A percentile compares a stretch with the other conserved stretches of the same genome.
phyloP scores from a whole-genome alignment of 1,140 invertebrate species.

The Neoseiulus cucumeris region DNA sequence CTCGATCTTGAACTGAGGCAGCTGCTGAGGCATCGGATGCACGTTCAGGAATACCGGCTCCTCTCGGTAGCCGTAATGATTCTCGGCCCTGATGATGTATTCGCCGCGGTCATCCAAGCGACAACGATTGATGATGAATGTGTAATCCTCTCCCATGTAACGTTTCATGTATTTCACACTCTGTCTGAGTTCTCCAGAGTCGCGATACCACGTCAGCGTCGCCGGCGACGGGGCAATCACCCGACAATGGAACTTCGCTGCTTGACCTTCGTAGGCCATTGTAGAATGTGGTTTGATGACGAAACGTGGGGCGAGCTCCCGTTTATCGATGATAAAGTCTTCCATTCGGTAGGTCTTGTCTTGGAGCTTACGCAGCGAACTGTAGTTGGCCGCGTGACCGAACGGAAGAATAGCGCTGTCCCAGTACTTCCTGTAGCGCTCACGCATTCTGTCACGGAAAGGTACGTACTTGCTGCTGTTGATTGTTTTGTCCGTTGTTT shows the following conservation, averaged over 20 bases:
- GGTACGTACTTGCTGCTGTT: conserved; percentile 57
- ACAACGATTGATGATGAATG: conserved; percentile 86
- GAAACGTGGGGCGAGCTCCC: conserved; percentile 91
- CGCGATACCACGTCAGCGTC: conserved; percentile 84
- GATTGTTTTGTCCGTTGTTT: conserved; percentile 33
- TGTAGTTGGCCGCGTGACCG: conserved; percentile 89
- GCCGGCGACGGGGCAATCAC: conserved; percentile 83
- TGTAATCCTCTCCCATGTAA: conserved; percentile 84
- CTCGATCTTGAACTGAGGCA: conserved; percentile 5
- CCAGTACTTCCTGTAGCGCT: conserved; percentile 49
- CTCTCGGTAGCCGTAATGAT: conserved; percentile 87
- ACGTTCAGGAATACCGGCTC: conserved; percentile 94
- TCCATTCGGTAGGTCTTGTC: conserved; percentile 92
- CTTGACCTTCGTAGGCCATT: conserved; percentile 89
- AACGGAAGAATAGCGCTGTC: conserved; percentile 76
- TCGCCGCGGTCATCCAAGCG: conserved; percentile 88
- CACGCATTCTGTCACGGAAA: conserved; percentile 63
- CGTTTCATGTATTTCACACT: conserved; percentile 99
- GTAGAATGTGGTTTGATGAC: conserved; percentile 86
- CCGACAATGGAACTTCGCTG: conserved; percentile 87
- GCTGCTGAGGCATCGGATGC: conserved; percentile 45
- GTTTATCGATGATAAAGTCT: conserved; percentile 74
- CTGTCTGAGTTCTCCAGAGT: conserved; percentile 78
- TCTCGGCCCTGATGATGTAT: conserved; percentile 89
- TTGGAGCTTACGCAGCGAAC: conserved; percentile 80